phyloP scores from a whole-genome alignment of 2,888 invertebrate genomes.

The Protophormia terraenovae region DNA sequence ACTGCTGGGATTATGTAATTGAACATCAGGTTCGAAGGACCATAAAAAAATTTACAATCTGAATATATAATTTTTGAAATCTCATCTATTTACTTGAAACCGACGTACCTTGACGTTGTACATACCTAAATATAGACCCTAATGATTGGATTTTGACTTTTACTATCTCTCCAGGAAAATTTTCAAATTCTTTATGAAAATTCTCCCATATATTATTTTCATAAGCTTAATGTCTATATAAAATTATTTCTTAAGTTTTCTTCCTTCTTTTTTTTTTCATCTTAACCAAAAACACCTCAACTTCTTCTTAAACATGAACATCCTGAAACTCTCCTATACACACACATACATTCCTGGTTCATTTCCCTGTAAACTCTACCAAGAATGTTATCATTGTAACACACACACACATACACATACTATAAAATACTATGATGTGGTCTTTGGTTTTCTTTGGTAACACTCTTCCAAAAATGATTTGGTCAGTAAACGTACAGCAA shows the following conservation, averaged over 20 bases:
- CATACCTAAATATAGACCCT: no score
- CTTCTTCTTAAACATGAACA: not conserved
- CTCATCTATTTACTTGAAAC: no score
- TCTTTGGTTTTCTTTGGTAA: conserved; percentile 33
- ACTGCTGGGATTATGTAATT: no score
- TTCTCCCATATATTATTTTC: not conserved
- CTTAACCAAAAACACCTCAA: not conserved
- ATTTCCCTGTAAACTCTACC: not conserved
- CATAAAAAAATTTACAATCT: no score
- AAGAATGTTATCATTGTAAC: conserved; percentile 39
- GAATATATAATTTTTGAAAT: no score
- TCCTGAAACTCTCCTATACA: not conserved
- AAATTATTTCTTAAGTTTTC: not conserved
- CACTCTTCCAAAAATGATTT: conserved; percentile 2
- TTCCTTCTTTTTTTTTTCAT: not conserved
- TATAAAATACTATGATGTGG: conserved; percentile 38
- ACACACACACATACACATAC: not conserved
- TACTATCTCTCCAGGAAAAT: no score
- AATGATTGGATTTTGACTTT: no score
- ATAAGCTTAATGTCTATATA: not conserved
- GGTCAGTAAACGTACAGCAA: conserved; percentile 26
- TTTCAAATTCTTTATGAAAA: no score
- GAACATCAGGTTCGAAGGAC: no score
- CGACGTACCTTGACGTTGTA: no score
- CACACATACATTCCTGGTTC: not conserved